These are phyloP conservation scores for Rhopalosiphum padi DNA, from an alignment of 1,140 invertebrate genomes.

Conservation along the genomic window DNA sequence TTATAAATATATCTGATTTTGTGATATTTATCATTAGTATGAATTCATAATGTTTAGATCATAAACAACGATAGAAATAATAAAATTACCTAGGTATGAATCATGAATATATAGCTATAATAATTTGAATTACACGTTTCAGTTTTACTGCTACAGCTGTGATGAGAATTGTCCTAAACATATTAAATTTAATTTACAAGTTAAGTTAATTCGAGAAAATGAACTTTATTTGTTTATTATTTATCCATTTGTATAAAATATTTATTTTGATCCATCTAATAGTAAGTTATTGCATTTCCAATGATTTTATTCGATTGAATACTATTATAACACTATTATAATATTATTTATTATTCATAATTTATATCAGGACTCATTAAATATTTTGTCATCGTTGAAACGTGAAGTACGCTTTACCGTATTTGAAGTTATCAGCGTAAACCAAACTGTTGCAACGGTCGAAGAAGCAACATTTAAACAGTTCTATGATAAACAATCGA, in stretches of 20 bases:
- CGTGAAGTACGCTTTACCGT: background rate
- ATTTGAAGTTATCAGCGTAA: background rate
- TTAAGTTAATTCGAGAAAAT: background rate
- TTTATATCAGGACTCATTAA: background rate
- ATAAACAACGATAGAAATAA: too few relatives aligned
- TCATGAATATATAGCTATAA: too few relatives aligned
- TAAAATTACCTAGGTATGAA: too few relatives aligned
- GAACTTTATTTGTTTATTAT: background rate
- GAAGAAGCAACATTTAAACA: background rate
- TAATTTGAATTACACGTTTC: too few relatives aligned
- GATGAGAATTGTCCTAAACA: background rate
- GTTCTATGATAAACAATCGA: background rate
- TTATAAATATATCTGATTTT: too few relatives aligned
- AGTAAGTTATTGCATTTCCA: background rate
- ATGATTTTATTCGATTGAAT: background rate
- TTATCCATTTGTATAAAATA: background rate
- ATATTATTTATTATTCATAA: too few relatives aligned
- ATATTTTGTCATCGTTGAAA: background rate
- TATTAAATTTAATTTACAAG: background rate
- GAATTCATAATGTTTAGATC: too few relatives aligned
- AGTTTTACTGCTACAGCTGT: background rate
- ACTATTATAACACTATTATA: too few relatives aligned
- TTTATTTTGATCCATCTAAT: background rate
- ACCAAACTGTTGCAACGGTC: background rate
- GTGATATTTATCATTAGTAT: too few relatives aligned